Percentiles rank a stretch among this genome's conserved stretches.
Evolutionary conservation across 2,113 vertebrate species (phyloP).

Genomic region (Herpailurus yagouaroundi): DNA sequence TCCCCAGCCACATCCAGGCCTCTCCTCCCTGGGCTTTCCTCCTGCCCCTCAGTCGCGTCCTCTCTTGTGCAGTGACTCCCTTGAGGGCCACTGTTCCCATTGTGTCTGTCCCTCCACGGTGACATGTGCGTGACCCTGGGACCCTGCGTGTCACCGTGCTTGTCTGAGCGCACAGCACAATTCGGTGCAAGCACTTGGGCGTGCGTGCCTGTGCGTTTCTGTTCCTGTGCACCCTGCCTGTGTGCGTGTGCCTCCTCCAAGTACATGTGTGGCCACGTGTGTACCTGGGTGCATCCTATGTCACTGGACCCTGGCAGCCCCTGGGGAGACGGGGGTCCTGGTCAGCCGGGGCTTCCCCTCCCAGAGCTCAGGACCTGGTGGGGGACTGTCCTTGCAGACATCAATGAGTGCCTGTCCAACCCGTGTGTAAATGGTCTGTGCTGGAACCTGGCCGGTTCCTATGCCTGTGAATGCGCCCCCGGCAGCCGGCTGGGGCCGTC

Average conservation of each 20-base stretch:
- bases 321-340: neutral
- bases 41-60: neutral
- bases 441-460: slow-evolving; percentile 93
- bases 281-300: neutral
- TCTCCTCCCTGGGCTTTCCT: neutral
- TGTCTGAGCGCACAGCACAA: rapidly evolving
- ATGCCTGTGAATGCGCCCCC: slow-evolving; percentile 92
- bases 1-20: neutral
- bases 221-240: rapidly evolving
- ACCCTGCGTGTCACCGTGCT: rapidly evolving
- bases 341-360: neutral
- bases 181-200: neutral
- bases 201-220: rapidly evolving
- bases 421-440: slow-evolving; percentile 94
- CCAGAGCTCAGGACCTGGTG: neutral
- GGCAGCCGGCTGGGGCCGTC: slow-evolving; percentile 95
- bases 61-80: neutral
- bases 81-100: neutral
- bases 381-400: slow-evolving; percentile 83
- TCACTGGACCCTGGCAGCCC: neutral
- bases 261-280: rapidly evolving
- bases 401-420: slow-evolving; percentile 93
- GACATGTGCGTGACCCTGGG: rapidly evolving
- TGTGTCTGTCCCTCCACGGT: neutral
- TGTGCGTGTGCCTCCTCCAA: rapidly evolving